phyloP scores from a whole-genome alignment of 2,113 vertebrate species.

The Mormyrus iriodes region DNA sequence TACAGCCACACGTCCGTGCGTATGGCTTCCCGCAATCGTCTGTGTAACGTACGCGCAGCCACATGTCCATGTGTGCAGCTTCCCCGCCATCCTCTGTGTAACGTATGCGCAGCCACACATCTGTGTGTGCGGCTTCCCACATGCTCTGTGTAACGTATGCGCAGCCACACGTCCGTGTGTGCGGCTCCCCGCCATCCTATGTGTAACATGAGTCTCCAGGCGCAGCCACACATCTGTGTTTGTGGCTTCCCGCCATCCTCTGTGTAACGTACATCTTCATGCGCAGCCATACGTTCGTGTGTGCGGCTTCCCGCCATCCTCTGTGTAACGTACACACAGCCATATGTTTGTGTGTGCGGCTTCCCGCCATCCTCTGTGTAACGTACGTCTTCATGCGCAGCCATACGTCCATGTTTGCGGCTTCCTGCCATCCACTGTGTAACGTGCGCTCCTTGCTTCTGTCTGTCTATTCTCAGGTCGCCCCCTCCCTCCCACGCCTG shows the following conservation, averaged over 20 bases:
- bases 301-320: constrained; percentile 28
- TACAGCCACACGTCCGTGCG: no score
- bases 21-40: no score
- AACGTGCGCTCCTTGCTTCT: constrained; percentile 55
- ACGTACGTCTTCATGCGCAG: constrained; percentile 40
- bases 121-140: neutral
- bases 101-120: neutral
- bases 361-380: constrained; percentile 51
- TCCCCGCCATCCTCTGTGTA: no score
- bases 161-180: neutral
- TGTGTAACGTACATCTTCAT: constrained; percentile 55
- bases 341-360: no score
- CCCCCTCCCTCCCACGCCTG: constrained; percentile 94
- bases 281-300: no score
- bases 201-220: constrained; percentile 55
- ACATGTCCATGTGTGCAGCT: no score
- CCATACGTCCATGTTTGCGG: neutral
- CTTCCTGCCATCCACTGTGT: constrained; percentile 44
- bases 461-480: constrained; percentile 87
- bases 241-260: constrained; percentile 32
- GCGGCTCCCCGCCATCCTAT: constrained; percentile 35
- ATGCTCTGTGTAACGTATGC: no score
- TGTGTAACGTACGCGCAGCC: no score
- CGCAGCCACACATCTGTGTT: neutral
- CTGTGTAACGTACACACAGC: constrained; percentile 53